Evolutionary conservation across 2,797 vertebrate species (phyloP).

Genomic region (Onychomys leucogaster): DNA sequence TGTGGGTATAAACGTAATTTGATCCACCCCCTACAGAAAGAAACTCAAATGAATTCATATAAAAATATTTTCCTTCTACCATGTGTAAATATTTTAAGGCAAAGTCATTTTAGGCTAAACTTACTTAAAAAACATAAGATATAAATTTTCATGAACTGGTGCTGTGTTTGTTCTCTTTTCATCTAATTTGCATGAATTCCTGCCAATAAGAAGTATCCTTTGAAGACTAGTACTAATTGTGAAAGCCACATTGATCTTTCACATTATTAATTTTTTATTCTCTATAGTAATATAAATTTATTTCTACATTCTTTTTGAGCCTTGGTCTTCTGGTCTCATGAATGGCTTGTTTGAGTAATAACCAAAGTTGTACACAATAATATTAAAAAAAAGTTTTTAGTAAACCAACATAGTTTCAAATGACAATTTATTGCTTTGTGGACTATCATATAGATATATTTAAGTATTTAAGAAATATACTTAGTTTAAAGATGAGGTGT

Average conservation of each 20-base stretch:
- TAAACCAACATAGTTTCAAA: background rate
- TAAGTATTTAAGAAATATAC: background rate
- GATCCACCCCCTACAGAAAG: background rate
- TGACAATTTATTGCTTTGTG: background rate
- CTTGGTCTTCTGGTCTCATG: background rate
- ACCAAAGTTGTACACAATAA: background rate
- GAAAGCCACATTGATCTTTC: background rate
- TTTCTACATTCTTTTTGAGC: background rate
- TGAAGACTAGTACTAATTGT: background rate
- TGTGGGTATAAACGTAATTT: background rate
- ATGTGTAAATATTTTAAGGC: background rate
- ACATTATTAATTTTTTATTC: background rate
- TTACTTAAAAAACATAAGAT: background rate
- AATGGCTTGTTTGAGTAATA: background rate
- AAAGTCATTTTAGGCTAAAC: background rate
- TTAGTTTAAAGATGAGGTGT: background rate
- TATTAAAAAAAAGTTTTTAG: background rate
- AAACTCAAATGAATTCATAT: background rate
- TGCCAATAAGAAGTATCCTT: background rate
- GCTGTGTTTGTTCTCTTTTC: background rate
- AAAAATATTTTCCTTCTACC: background rate
- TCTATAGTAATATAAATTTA: background rate
- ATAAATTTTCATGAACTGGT: conserved; percentile 32
- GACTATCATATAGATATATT: background rate
- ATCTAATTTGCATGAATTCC: background rate